Base-by-base conservation (phyloP, 1,140 invertebrate species). In the Mamestra configurata region DNA sequence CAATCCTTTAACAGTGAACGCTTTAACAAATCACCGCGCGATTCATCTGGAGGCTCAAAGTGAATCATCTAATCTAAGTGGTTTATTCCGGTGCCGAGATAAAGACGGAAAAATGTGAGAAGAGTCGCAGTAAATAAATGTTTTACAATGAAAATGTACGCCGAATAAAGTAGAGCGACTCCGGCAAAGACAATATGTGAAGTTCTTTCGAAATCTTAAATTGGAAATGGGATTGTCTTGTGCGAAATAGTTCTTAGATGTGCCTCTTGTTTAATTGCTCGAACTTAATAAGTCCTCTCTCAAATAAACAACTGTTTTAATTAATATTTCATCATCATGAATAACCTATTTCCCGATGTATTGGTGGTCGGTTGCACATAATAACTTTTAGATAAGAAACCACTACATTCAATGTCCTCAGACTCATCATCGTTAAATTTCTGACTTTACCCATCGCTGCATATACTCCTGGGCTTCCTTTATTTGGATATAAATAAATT, bases 31-130 rank as follows among this genome's bases (percentile, higher is more conserved):
- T 59, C 71, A 59, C 35, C 18, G 0, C 8, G 20, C n/a, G 35
- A 55, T 40, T 59, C n/a, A 4, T 43, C 10, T 24, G 13, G 10
- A 59, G 35, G 51, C 22, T 73, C 71, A 75, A 75, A 75, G 35
- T 18, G 53, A 59, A 75, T 75, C 20, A 75, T 75, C 53, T 75
- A 59, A 75, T 75, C 71, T 20, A 43, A 43, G 53, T 20, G 71
- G 71, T 75, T 75, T 75, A 59, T 43, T 75, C 35, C 53, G 22
- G 53, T 22, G 20, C 43, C 18, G 5, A 75, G 71, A 75, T 71
- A 53, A 75, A 75, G 51, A 59, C 53, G 53, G 71, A 57, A 75
- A 73, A 75, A 75, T 57, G 13, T 75, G 53, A 75, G 68, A 43
- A 31, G n/a, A 73, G 27, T 55, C 22, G 40, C 20, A 5, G 24